Evolutionary conservation across 2,888 invertebrate species (phyloP).

Genomic region (Eilema caniola): DNA sequence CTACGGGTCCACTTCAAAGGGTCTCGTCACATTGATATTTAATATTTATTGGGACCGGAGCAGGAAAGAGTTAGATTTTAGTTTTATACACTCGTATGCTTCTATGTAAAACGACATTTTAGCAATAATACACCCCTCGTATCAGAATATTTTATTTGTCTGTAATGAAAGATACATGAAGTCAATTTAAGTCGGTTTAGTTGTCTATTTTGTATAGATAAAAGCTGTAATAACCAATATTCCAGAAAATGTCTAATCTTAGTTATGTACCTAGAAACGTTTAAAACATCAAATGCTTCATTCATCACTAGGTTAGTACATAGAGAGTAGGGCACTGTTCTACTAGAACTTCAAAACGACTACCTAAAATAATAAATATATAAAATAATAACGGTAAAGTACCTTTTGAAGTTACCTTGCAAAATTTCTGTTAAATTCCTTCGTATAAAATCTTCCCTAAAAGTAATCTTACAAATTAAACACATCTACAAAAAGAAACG

Average conservation of each 20-base stretch:
- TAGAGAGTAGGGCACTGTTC: neutral
- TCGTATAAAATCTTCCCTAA: neutral
- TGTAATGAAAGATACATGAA: no score
- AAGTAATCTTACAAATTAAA: neutral
- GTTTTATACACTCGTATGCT: conserved; percentile 29
- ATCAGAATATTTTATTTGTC: conserved; percentile 4
- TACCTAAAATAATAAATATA: no score
- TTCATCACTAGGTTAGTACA: no score
- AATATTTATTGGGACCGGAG: conserved; percentile 65
- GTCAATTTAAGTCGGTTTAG: no score
- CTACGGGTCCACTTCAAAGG: conserved; percentile 70
- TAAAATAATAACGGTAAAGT: no score
- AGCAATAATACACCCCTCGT: neutral
- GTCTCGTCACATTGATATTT: conserved; percentile 64
- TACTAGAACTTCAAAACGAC: no score
- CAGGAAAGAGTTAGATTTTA: conserved; percentile 51
- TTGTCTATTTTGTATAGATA: no score
- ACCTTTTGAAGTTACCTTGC: no score
- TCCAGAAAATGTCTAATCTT: neutral
- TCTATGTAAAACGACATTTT: conserved; percentile 3
- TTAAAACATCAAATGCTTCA: neutral
- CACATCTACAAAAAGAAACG: neutral
- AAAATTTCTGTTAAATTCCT: no score
- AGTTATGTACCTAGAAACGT: neutral
- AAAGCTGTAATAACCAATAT: no score